Percentiles rank a stretch among this genome's conserved stretches.
These are phyloP conservation scores for Smittia aterrima DNA, from an alignment of 2,888 invertebrate species.

Conservation along the genomic window DNA sequence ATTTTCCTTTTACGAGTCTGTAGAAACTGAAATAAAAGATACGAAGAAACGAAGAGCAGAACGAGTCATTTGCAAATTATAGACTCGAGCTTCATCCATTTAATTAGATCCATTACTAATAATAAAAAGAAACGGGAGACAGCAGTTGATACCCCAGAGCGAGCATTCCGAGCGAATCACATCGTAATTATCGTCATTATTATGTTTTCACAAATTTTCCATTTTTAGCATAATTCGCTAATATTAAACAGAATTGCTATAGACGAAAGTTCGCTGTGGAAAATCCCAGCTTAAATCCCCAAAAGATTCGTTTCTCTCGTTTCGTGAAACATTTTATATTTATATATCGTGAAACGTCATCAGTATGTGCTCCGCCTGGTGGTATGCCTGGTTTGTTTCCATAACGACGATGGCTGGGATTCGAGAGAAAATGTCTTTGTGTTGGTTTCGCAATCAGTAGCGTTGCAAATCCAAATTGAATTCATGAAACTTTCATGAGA, in stretches of 20 bases:
- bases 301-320: neutral
- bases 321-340: neutral
- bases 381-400: conserved; percentile 14
- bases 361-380: neutral
- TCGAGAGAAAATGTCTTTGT: neutral
- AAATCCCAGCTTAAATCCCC: conserved; percentile 6
- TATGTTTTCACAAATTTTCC: neutral
- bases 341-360: conserved; percentile 8
- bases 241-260: neutral
- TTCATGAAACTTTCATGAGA: too few relatives aligned
- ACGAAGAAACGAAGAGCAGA: neutral
- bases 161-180: neutral
- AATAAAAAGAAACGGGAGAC: neutral
- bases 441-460: neutral
- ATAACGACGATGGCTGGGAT: conserved; percentile 40
- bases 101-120: neutral
- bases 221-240: neutral
- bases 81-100: neutral
- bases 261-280: neutral
- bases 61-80: neutral
- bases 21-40: too few relatives aligned
- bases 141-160: neutral
- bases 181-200: neutral
- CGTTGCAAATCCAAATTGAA: neutral
- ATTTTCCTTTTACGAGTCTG: too few relatives aligned